Conservation (phyloP, 2,113 vertebrate species). For the Ginglymostoma cirratum region DNA sequence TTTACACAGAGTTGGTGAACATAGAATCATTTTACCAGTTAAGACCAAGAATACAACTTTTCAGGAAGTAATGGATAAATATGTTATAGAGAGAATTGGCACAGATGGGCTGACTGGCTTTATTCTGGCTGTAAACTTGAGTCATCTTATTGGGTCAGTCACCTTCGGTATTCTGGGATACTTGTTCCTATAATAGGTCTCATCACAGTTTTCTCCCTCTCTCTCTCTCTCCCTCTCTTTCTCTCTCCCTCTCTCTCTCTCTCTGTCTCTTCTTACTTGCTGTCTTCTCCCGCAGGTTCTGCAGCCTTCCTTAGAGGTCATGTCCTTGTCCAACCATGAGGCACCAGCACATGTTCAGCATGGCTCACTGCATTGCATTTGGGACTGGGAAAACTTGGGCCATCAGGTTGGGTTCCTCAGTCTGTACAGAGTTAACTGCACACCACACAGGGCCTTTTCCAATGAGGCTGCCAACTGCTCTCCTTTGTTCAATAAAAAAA, state of each 20-base stretch:
- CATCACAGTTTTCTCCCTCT: too few relatives aligned
- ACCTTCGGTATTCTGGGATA: not conserved
- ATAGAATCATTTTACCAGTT: not conserved
- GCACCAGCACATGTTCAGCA: not conserved
- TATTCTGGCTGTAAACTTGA: not conserved
- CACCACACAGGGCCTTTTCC: not conserved
- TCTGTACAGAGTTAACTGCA: not conserved
- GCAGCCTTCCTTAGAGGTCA: too few relatives aligned
- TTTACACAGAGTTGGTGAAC: not conserved
- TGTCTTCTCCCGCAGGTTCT: too few relatives aligned
- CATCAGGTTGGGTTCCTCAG: not conserved
- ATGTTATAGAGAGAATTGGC: not conserved
- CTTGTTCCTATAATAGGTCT: not conserved
- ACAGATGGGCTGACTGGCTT: not conserved
- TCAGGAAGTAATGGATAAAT: not conserved
- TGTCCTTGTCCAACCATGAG: not conserved
- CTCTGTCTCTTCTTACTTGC: too few relatives aligned
- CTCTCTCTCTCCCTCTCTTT: too few relatives aligned
- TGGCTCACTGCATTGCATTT: not conserved
- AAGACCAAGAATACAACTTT: not conserved
- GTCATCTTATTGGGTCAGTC: not conserved
- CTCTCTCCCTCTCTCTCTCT: too few relatives aligned
- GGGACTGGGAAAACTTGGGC: not conserved
- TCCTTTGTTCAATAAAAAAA: not conserved
- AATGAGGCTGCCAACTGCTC: too few relatives aligned